Evolutionary conservation across 2,797 vertebrate genomes (phyloP).

Genomic region (Tympanoctomys barrerae): DNA sequence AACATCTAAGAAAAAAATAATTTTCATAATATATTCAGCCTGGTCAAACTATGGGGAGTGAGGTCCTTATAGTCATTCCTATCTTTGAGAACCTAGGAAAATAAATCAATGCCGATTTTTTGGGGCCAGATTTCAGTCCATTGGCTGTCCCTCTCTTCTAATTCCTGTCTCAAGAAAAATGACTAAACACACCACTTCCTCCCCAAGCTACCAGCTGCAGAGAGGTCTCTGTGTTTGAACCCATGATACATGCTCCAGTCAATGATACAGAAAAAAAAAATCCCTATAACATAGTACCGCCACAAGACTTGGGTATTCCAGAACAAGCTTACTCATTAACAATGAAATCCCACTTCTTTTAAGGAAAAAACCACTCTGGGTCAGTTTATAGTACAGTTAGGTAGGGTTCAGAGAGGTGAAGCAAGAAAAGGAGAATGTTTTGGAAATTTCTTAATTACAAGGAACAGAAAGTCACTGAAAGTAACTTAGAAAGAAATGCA

Average conservation of each 20-base stretch:
- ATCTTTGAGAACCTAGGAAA: background rate
- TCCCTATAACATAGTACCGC: background rate
- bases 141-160: background rate
- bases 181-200: background rate
- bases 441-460: slow-evolving; percentile 51
- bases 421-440: slow-evolving; percentile 20
- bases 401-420: background rate
- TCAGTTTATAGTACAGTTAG: background rate
- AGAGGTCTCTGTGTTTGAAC: background rate
- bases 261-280: background rate
- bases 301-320: background rate
- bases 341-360: background rate
- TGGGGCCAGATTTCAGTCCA: background rate
- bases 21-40: slow-evolving; percentile 25
- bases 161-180: background rate
- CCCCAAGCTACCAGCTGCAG: background rate
- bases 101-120: background rate
- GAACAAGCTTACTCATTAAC: background rate
- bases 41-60: background rate
- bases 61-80: background rate
- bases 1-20: slow-evolving; percentile 6
- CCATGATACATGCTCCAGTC: background rate
- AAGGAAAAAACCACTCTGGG: background rate
- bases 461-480: slow-evolving; percentile 48
- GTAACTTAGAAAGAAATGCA: slow-evolving; percentile 36